Evolutionary conservation across 2,113 vertebrate species (phyloP), one percentile per base, ranked within the genome.

Genomic region (Helogale parvula): DNA sequence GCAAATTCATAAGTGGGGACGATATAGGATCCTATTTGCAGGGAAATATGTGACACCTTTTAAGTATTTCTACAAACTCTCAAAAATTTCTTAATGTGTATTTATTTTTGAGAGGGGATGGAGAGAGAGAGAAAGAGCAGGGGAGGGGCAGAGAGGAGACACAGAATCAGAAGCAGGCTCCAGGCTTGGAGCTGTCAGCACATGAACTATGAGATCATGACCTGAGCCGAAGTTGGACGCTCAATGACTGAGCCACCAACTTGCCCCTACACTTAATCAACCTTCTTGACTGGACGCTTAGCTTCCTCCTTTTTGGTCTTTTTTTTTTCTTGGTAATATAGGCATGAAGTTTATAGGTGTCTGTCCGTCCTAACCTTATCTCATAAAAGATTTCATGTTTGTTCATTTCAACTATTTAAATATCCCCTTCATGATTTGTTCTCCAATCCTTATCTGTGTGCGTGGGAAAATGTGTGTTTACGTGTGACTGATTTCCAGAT

Each of bases 1-100:
- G 17, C 35, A 7, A 76, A n/a, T 33, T 16, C 27, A 1, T 19
- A 13, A 16, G 23, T 10, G 33, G 35, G 35, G 74, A 16, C 19
- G 31, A 2, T 13, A 19, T 29, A 12, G 57, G 47, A 3, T 35
- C 14, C 0, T 63, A 29, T 69, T 35, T 29, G 13, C 41, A 31
- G 69, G 66, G 66, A 65, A 12, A 27, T 12, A 14, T 4, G 54
- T 12, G 33, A 16, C 7, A 15, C 1, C 3, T 57, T 47, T 29
- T 7, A 86, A 47, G 47, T 63, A 66, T 14, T 33, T 41, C 35
- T 29, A 8, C 38, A 8, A 47, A 17, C 19, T 47, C 14, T 54
- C 19, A 54, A 19, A 54, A 5, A 5, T 54, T 54, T 19, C 19
- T 54, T 54, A 54, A 54, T 54, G 54, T 54, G 4, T 54, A 19